These are phyloP conservation scores for Euproctis similis DNA, from an alignment of 2,888 invertebrate genomes.

Conservation along the genomic window DNA sequence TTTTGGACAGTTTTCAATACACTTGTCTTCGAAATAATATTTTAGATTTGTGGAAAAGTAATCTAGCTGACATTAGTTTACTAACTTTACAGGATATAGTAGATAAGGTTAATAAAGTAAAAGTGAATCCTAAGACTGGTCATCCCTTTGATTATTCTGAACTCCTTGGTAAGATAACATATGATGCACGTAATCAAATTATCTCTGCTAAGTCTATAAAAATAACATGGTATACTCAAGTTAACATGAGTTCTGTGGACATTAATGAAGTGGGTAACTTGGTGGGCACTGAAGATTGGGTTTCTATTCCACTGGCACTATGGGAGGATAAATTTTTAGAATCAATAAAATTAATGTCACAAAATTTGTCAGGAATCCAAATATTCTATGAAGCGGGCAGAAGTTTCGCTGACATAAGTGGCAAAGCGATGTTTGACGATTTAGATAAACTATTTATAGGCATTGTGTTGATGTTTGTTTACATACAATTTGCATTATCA, in stretches of 20 bases:
- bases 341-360: slow-evolving; percentile 47
- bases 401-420: slow-evolving; percentile 86
- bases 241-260: slow-evolving; percentile 81
- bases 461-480: slow-evolving; percentile 82
- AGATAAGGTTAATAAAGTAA: slow-evolving; percentile 73
- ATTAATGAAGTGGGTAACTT: slow-evolving; percentile 80
- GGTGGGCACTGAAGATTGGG: slow-evolving; percentile 86
- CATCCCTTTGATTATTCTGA: slow-evolving; percentile 78
- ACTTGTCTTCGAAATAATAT: slow-evolving; percentile 80
- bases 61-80: slow-evolving; percentile 64
- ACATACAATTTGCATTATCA: slow-evolving; percentile 83
- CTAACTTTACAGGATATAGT: slow-evolving; percentile 79
- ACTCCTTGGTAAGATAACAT: slow-evolving; percentile 77
- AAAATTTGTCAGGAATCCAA: slow-evolving; percentile 44
- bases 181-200: slow-evolving; percentile 77
- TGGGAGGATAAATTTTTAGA: slow-evolving; percentile 79
- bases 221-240: slow-evolving; percentile 78
- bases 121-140: slow-evolving; percentile 78
- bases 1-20: slow-evolving; percentile 76
- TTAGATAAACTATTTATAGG: slow-evolving; percentile 81
- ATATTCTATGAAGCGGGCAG: slow-evolving; percentile 77
- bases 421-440: slow-evolving; percentile 82
- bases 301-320: slow-evolving; percentile 71
- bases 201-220: slow-evolving; percentile 78
- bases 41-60: slow-evolving; percentile 82